Conservation (phyloP, 1,140 invertebrate species). For the Heliothis virescens region DNA sequence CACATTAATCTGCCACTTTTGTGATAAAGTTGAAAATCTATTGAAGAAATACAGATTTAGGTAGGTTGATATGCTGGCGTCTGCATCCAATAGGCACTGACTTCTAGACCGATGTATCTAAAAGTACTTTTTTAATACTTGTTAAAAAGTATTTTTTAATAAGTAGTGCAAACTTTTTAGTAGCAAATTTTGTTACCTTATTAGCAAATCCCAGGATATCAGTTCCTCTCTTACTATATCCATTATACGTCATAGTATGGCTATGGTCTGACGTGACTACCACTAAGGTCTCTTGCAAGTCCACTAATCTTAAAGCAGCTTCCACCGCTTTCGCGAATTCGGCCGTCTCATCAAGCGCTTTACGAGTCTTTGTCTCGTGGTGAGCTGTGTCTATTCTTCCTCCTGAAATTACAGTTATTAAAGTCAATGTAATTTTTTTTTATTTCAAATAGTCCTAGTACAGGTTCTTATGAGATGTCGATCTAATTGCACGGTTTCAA, state of each 20-base stretch:
- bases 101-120: no score
- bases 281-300: slow-evolving; percentile 91
- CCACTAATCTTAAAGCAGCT: slow-evolving; percentile 89
- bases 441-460: no score
- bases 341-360: slow-evolving; percentile 92
- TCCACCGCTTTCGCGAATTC: slow-evolving; percentile 91
- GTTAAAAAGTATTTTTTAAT: neutral
- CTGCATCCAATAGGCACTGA: no score
- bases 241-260: slow-evolving; percentile 93
- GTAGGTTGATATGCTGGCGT: no score
- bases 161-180: no score
- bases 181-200: slow-evolving; percentile 60
- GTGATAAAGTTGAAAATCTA: no score
- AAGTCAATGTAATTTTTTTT: no score
- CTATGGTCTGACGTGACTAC: slow-evolving; percentile 94
- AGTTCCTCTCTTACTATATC: slow-evolving; percentile 88
- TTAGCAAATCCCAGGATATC: slow-evolving; percentile 87
- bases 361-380: slow-evolving; percentile 92
- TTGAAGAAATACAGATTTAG: no score
- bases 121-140: no score
- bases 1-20: no score
- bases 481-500: no score
- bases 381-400: slow-evolving; percentile 95
- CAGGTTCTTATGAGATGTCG: no score
- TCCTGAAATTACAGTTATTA: slow-evolving; percentile 83